Conservation (phyloP, 1,140 invertebrate species). For the Brachionus rubens region DNA sequence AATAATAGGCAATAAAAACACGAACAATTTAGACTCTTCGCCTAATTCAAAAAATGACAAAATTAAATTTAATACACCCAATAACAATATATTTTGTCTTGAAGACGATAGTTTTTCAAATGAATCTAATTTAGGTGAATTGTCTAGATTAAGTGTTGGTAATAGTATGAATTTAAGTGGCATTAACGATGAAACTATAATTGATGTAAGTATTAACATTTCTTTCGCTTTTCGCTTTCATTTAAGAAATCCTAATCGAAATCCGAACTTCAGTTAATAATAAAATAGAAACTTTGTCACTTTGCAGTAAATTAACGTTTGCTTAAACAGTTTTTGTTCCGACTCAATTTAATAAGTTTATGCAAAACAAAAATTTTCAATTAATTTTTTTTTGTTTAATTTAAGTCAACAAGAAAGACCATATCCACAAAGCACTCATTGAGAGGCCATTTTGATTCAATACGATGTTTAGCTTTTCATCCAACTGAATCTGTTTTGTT, state of each 20-base stretch:
- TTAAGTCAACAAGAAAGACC: constrained; percentile 9
- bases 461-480: constrained; percentile 93
- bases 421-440: neutral
- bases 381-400: too few species aligned
- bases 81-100: neutral
- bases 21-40: neutral
- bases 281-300: too few species aligned
- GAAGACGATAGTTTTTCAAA: constrained; percentile 27
- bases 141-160: constrained; percentile 25
- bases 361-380: too few species aligned
- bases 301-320: too few species aligned
- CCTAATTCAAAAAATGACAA: neutral
- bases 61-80: constrained; percentile 15
- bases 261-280: too few species aligned
- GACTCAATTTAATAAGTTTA: too few species aligned
- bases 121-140: constrained; percentile 34
- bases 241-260: too few species aligned
- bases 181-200: constrained; percentile 22
- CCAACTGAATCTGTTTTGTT: constrained; percentile 92
- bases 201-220: constrained; percentile 27
- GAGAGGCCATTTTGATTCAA: constrained; percentile 87
- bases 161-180: constrained; percentile 13
- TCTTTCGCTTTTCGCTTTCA: neutral
- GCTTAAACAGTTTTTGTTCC: too few species aligned
- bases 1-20: neutral